Conservation (phyloP, 1,140 invertebrate species). For the Drosophila sturtevanti region DNA sequence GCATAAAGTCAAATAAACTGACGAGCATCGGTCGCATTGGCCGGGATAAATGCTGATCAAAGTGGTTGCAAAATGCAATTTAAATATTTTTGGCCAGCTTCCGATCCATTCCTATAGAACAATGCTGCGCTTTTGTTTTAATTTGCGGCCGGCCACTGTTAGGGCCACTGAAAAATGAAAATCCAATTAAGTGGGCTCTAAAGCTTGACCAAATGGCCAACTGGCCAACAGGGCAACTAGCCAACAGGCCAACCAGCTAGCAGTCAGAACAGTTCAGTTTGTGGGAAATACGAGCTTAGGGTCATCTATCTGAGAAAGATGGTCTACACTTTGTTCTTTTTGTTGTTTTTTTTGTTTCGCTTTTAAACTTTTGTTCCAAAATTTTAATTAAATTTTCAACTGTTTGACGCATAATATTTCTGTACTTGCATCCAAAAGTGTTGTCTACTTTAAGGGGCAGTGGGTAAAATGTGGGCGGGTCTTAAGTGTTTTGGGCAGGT, state of each 20-base stretch:
- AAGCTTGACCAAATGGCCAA: constrained; percentile 14
- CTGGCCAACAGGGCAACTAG: not conserved
- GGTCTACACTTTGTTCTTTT: constrained; percentile 35
- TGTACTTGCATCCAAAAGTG: constrained; percentile 20
- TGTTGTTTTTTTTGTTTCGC: constrained; percentile 9
- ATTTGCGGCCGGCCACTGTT: constrained; percentile 43
- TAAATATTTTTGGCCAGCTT: constrained; percentile 22
- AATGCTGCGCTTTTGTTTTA: constrained; percentile 45
- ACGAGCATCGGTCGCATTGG: constrained; percentile 17
- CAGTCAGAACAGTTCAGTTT: not conserved
- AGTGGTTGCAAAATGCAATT: constrained; percentile 23
- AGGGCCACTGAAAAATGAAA: constrained; percentile 26
- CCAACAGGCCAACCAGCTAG: not conserved
- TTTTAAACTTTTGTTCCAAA: constrained; percentile 49
- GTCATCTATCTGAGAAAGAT: constrained; percentile 43
- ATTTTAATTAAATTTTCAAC: constrained; percentile 72
- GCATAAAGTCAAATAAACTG: constrained; percentile 53
- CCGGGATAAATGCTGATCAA: constrained; percentile 5
- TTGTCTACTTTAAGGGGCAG: constrained; percentile 33
- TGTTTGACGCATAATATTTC: constrained; percentile 73
- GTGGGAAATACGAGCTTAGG: constrained; percentile 32
- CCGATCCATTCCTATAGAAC: constrained; percentile 17
- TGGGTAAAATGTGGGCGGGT: no score
- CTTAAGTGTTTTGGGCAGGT: not conserved
- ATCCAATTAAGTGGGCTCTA: constrained; percentile 64